Evolutionary conservation across 2,888 invertebrate genomes (phyloP).

Genomic region (Julus scandinavius): DNA sequence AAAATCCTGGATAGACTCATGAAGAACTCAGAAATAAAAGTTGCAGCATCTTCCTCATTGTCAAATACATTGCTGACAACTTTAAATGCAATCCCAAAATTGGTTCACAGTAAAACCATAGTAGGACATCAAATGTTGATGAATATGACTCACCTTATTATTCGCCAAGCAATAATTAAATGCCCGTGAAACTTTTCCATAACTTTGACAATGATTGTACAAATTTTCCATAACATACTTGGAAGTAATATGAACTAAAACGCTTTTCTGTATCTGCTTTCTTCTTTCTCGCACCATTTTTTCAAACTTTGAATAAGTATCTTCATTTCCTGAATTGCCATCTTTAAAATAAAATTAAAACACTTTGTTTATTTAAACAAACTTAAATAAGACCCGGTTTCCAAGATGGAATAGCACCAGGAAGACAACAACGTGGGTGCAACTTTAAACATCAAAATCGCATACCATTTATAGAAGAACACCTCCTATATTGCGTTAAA

Average conservation of each 20-base stretch:
- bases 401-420: not conserved
- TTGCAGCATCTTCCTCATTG: too few species aligned
- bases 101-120: too few species aligned
- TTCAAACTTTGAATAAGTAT: conserved; percentile 67
- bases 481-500: not conserved
- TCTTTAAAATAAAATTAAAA: not conserved
- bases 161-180: conserved; percentile 72
- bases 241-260: conserved; percentile 81
- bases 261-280: conserved; percentile 75
- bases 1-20: too few species aligned
- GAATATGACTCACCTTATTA: conserved; percentile 59
- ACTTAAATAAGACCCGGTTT: not conserved
- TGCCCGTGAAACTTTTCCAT: conserved; percentile 74
- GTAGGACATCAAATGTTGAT: not conserved
- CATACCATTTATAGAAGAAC: not conserved
- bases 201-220: conserved; percentile 75
- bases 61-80: not conserved
- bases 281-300: conserved; percentile 73
- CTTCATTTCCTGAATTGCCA: not conserved
- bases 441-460: not conserved
- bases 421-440: not conserved
- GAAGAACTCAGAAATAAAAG: too few species aligned
- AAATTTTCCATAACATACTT: conserved; percentile 76
- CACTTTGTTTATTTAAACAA: not conserved
- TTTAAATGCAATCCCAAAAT: not conserved